Base-by-base conservation (phyloP, 1,140 invertebrate genomes). In the Mercenaria mercenaria region DNA sequence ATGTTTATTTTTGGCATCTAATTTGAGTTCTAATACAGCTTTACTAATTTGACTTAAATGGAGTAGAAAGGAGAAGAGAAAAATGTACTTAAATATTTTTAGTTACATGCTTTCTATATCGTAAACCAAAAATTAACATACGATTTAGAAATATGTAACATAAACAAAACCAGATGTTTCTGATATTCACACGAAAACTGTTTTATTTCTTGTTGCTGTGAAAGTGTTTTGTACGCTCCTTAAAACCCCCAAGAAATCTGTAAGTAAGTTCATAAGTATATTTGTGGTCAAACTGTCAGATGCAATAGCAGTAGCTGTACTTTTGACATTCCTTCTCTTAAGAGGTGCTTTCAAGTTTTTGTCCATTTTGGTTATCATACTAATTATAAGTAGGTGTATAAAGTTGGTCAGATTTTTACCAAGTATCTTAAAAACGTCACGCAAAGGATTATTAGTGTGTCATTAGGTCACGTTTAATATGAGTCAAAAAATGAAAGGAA, bases 131-230 rank as follows among this genome's bases (percentile, higher is more conserved):
- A n/a, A n/a, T n/a, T n/a, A n/a, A n/a, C n/a, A n/a, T n/a, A n/a
- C n/a, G n/a, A n/a, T n/a, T n/a, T n/a, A n/a, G n/a, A n/a, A n/a
- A 37, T 67, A 37, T n/a, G 6, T 20, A 67, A 34, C 32, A 72
- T 37, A 72, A 72, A 72, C 34, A 72, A 39, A 72, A 72, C 67
- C 67, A 72, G 59, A 72, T 72, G 67, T 39, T 72, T 72, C 67
- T 72, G 67, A 72, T 34, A 72, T 72, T 15, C 67, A 41, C n/a
- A n/a, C 10, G 23, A 3, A 59, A 64, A 72, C 10, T 39, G 67
- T 72, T 23, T 72, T 18, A 32, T 72, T 39, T 13, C 29, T 34
- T 72, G 26, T n/a, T n/a, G 29, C 61, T 39, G 67, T 72, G 67
- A 72, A 72, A 72, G 67, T 72, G 67, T 18, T 72, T 72, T 8